Percentiles rank a stretch among this genome's conserved stretches.
Conservation (phyloP, 2,797 vertebrate genomes). For the Bucorvus abyssinicus region DNA sequence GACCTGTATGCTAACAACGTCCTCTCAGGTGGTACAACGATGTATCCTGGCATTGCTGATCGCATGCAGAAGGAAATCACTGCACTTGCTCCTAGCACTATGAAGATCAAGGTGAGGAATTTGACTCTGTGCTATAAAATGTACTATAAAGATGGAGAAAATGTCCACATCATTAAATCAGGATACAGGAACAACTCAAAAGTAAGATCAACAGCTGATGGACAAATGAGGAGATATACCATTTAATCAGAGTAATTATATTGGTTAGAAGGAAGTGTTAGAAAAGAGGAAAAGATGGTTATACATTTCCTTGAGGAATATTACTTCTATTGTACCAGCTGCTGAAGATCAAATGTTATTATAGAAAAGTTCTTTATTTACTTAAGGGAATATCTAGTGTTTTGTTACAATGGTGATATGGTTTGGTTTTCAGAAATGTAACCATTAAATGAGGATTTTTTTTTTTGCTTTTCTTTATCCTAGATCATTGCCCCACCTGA, state of each 20-base stretch:
- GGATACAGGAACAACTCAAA: not conserved
- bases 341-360: not conserved
- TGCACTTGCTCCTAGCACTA: slow-evolving; percentile 91
- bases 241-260: not conserved
- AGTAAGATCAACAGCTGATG: not conserved
- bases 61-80: slow-evolving; percentile 97
- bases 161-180: not conserved
- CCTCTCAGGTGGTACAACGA: slow-evolving; percentile 90
- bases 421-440: not conserved
- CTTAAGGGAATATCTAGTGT: not conserved
- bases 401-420: not conserved
- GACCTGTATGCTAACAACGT: slow-evolving; percentile 95
- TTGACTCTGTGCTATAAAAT: not conserved
- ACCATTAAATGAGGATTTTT: not conserved
- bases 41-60: slow-evolving; percentile 95
- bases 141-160: not conserved
- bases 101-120: slow-evolving; percentile 94
- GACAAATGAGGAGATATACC: not conserved
- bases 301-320: not conserved
- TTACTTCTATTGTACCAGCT: not conserved
- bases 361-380: not conserved
- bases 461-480: slow-evolving; percentile 25
- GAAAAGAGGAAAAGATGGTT: not conserved
- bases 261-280: not conserved
- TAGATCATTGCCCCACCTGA: slow-evolving; percentile 86